Evolutionary conservation across 1,140 invertebrate species (phyloP), one percentile per base, ranked within the genome.

Genomic region (Nasonia vitripennis): DNA sequence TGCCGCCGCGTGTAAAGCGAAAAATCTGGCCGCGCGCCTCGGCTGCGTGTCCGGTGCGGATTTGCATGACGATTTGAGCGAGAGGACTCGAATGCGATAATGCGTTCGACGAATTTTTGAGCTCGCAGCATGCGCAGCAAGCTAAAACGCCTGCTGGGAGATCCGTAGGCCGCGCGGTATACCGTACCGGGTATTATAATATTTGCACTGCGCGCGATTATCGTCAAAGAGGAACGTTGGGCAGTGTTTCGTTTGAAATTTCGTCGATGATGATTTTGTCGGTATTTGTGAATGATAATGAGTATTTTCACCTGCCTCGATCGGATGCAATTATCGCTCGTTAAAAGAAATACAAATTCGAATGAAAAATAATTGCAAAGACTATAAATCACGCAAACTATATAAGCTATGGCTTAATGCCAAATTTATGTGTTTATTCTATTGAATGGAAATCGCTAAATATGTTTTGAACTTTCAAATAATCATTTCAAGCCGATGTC

Each of bases 401-500:
- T 12, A 20, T 14, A 62, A 68, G 9, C 55, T 20, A 41, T 27
- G 34, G 23, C 6, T 17, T 79, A 67, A 79, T 37, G 31, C 9
- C 37, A 7, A 41, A 79, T 79, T 41, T 79, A 68, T 55, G 17
- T 68, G 55, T 79, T 68, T 41, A 20, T 67, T 79, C n/a, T 20
- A 0, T 41, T 34, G 34, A 17, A 79, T 41, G 31, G 37, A 17
- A 41, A 68, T 41, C 20, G 37, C 34, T 41, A 20, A 41, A 68
- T 79, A 34, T 79, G 0, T 37, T n/a, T 67, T 67, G 11, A n/a
- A 79, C 2, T n/a, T 10, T 20, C 11, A 41, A 55, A 55, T 55
- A 55, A 5, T 14, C 51, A 55, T 55, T 5, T 55, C 51, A 55
- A 2, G 17, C 5, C 17, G 34, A 37, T 37, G 34, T 37, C 34